Base-by-base conservation (phyloP, 2,888 invertebrate species). In the Hirtodrosophila cameraria region DNA sequence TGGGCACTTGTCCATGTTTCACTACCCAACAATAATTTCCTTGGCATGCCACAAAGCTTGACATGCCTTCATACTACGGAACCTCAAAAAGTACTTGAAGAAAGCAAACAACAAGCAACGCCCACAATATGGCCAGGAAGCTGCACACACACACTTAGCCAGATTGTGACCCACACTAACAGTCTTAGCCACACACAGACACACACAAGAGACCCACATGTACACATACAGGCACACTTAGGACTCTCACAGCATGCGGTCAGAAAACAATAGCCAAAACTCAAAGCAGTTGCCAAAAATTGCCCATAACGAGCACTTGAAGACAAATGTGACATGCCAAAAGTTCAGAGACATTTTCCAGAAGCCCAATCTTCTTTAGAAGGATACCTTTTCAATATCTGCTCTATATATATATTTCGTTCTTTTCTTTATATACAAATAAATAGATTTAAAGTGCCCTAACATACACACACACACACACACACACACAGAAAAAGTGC, bases 291-390 rank as follows among this genome's bases (percentile, higher is more conserved):
- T 79, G 82, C 78, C 74, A 78, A 79, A 74, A 79, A 79, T 79
- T 79, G 79, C 64, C 83, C 83, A 79, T 83, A 85, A 86, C 79
- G 76, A 86, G 83, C 80, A 79, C 79, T 79, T 82, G 83, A 82
- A 66, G 71, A 78, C 66, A 70, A 79, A 82, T 82, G 79, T 75
- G 75, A 82, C 83, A 78, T 62, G 83, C 48, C 69, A 62, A 61
- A 74, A 64, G 83, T 70, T 79, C 59, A 39, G 36, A 49, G 52
- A 62, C 59, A 69, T 75, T 78, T 48, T 30, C 20, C 11, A 23
- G 46, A 23, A 23, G 23, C 23, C 23, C 23, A 23, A 23, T 23
- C 23, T 23, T 8, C 67, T 49, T 45, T 38, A 48, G 35, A 53
- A 27, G 57, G 42, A 73, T 81, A 73, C 78, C 82, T 85, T 77